Evolutionary conservation across 2,888 invertebrate genomes (phyloP).

Genomic region (Biston stratarius): DNA sequence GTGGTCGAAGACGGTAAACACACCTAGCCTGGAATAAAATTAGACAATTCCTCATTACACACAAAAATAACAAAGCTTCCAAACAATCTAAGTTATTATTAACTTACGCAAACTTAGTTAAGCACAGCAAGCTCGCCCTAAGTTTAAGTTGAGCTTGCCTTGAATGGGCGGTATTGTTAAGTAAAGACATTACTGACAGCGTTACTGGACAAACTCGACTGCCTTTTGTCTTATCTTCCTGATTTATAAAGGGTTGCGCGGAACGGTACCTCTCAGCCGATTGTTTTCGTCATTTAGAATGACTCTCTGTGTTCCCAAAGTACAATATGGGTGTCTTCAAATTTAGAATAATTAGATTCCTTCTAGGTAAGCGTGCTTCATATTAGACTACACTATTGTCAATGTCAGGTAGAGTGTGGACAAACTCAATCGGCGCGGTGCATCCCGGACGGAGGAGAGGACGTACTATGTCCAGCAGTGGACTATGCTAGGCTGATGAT

Average conservation of each 20-base stretch:
- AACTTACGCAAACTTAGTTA: constrained; percentile 24
- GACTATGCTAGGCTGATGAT: no score
- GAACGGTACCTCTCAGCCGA: not conserved
- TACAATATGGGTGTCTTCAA: no score
- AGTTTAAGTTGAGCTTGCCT: constrained; percentile 20
- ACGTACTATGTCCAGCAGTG: no score
- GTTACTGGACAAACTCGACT: not conserved
- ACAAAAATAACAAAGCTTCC: constrained; percentile 6
- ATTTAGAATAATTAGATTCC: no score
- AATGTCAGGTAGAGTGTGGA: no score
- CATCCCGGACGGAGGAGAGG: no score
- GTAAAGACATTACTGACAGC: constrained; percentile 11
- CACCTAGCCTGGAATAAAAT: not conserved
- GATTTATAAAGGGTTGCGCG: not conserved
- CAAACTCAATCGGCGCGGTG: no score
- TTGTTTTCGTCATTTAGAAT: no score
- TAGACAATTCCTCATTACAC: not conserved
- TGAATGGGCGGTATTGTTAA: constrained; percentile 21
- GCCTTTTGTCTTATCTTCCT: constrained; percentile 6
- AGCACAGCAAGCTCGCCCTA: constrained; percentile 20
- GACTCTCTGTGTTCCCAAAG: no score
- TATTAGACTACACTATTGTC: no score
- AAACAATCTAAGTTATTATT: constrained; percentile 22
- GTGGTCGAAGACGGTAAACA: no score
- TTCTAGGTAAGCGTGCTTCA: no score